These are phyloP conservation scores for Trichoplusia ni DNA, from an alignment of 1,140 invertebrate species.

Conservation along the genomic window DNA sequence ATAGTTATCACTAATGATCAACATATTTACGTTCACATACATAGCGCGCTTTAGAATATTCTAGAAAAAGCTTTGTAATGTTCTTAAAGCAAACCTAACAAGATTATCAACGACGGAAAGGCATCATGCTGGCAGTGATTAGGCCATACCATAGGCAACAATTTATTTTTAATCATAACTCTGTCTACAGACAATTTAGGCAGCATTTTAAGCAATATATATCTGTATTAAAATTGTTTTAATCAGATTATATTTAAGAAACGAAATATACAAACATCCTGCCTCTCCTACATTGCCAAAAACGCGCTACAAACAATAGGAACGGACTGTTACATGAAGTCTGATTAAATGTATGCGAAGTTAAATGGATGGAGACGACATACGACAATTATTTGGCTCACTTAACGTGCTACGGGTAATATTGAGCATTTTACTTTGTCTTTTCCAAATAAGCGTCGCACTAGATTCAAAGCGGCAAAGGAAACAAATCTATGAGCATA, in stretches of 20 bases:
- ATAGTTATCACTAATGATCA: slow-evolving; percentile 53
- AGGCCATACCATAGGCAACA: neutral
- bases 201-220: no score
- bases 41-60: neutral
- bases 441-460: slow-evolving; percentile 51
- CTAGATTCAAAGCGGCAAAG: slow-evolving; percentile 45
- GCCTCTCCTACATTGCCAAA: neutral
- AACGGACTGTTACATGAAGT: slow-evolving; percentile 32
- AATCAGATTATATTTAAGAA: no score
- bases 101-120: neutral
- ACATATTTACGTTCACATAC: slow-evolving; percentile 21
- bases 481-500: slow-evolving; percentile 37
- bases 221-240: no score
- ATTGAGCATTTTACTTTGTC: slow-evolving; percentile 63
- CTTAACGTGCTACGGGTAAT: slow-evolving; percentile 46
- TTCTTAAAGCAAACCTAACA: no score
- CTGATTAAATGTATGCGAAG: slow-evolving; percentile 45
- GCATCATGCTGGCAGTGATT: neutral
- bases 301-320: slow-evolving; percentile 18
- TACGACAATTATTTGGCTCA: slow-evolving; percentile 44
- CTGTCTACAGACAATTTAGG: no score
- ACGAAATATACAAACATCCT: no score
- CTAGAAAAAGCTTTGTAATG: neutral
- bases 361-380: slow-evolving; percentile 43
- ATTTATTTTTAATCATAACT: no score